Base-by-base conservation (phyloP, 2,113 vertebrate genomes). In the Gallinago jamesoni region DNA sequence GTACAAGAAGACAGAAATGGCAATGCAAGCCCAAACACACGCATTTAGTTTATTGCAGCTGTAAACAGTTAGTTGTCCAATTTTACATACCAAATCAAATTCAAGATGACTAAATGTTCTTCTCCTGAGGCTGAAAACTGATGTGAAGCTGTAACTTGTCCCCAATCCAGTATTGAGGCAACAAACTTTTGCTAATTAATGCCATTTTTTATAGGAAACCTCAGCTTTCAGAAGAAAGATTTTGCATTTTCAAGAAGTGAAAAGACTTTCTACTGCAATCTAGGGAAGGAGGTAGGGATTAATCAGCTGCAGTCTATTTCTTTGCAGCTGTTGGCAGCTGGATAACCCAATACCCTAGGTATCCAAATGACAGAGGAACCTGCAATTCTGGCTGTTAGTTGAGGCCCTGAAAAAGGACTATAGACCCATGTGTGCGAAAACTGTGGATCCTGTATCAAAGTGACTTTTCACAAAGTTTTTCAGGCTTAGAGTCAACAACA, bases 311-410 rank as follows among this genome's bases (percentile, higher is more conserved):
- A 83, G 56, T 17, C 12, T 55, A 7, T 92, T 43, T 93, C 37
- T 33, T 67, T 77, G 73, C 31, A 86, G 68, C 28, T 90, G 37
- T 56, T 78, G 93, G 87, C 56, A 92, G 73, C 64, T 78, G 68
- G 25, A 52, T 89, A 80, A 81, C 16, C 41, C 69, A 77, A 77
- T 16, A 74, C 10, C 15, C 47, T 47, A 8, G 30, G 4, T 33
- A 67, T 35, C 21, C 37, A 73, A 89, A 80, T 62, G 35, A 84
- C 74, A 59, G 31, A 77, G 55, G 52, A 84, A 90, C n/a, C n/a
- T 89, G 43, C 2, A 6, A 37, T 89, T 92, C 47, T 52, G 55
- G 10, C 30, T 83, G 50, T 50, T 77, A 57, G 31, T 23, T 67
- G 68, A 89, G 45, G n/a, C 15, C 45, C 12, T 89, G 68, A 28